These are phyloP conservation scores for Scytalopus superciliaris DNA, from an alignment of 2,113 vertebrate genomes.

Conservation along the genomic window DNA sequence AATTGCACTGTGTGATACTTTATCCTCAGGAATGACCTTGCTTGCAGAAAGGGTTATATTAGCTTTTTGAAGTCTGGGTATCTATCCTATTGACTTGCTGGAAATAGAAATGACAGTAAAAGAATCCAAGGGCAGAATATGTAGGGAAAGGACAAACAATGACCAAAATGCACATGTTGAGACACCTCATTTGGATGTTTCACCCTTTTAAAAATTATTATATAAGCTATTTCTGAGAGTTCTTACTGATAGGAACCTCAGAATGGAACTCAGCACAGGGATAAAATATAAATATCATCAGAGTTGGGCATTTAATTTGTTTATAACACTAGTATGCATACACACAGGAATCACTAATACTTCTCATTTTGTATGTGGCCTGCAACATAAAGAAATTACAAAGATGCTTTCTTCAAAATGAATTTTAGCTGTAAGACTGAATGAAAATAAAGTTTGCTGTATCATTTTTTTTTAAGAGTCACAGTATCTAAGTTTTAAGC, in stretches of 20 bases:
- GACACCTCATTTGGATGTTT: neutral
- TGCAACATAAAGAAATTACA: neutral
- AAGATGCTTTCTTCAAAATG: neutral
- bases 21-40: neutral
- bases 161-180: neutral
- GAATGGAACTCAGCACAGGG: neutral
- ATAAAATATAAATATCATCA: neutral
- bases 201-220: neutral
- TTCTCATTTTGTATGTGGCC: slow-evolving; percentile 1
- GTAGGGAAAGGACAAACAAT: neutral
- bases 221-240: neutral
- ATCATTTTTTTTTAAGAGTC: neutral
- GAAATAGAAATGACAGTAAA: neutral
- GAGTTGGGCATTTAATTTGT: neutral
- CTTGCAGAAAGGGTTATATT: neutral
- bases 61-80: neutral
- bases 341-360: neutral
- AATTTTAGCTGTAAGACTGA: neutral
- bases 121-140: neutral
- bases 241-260: neutral
- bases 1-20: neutral
- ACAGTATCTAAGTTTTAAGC: neutral
- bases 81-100: neutral
- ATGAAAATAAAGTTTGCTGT: neutral
- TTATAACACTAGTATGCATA: neutral